Conservation (phyloP, 2,888 invertebrate species). For the Drosophila kambysellisi region DNA sequence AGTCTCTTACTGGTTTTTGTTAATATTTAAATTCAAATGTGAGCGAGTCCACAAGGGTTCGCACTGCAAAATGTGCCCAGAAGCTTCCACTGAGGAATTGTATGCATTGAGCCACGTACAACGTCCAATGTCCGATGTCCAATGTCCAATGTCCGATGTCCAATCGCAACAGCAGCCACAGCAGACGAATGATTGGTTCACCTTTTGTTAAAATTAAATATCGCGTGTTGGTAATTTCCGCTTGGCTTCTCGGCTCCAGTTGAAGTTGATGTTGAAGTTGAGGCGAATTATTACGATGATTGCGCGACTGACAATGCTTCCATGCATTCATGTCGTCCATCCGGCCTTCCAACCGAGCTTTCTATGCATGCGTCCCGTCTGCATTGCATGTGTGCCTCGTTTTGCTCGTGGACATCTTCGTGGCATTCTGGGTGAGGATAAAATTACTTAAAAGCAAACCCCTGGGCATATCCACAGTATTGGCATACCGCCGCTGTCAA, state of each 20-base stretch:
- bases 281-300: constrained; percentile 79
- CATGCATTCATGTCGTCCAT: constrained; percentile 75
- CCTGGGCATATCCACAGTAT: constrained; percentile 72
- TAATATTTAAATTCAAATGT: constrained; percentile 5
- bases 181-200: constrained; percentile 74
- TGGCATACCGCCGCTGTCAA: constrained; percentile 76
- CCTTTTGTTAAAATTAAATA: constrained; percentile 82
- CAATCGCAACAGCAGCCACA: constrained; percentile 32
- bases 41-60: constrained; percentile 5
- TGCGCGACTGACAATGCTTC: constrained; percentile 79
- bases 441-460: constrained; percentile 73
- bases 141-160: constrained; percentile 2
- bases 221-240: constrained; percentile 83
- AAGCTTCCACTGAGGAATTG: constrained; percentile 30
- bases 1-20: background rate
- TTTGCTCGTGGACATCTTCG: constrained; percentile 71
- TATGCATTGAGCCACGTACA: constrained; percentile 17
- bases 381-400: constrained; percentile 65
- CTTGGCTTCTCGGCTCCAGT: constrained; percentile 71
- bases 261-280: constrained; percentile 54
- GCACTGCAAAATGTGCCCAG: constrained; percentile 30
- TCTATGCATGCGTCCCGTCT: constrained; percentile 48
- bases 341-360: constrained; percentile 56
- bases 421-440: constrained; percentile 79
- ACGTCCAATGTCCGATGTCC: background rate